A percentile compares a stretch with the other conserved stretches of the same genome.
phyloP scores from a whole-genome alignment of 2,888 invertebrate genomes.

The Microplitis manilae region DNA sequence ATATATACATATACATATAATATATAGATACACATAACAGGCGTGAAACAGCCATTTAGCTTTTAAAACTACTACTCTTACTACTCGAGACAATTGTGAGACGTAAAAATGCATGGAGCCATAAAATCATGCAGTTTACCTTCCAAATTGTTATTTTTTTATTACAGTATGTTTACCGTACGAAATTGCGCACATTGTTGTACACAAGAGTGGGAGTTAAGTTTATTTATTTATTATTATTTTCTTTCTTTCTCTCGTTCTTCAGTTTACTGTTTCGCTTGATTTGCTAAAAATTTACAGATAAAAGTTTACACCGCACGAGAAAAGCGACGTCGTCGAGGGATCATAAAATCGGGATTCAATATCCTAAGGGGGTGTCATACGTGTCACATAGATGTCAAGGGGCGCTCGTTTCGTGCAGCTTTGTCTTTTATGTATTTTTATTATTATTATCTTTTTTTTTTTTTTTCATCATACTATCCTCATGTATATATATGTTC shows the following conservation, averaged over 20 bases:
- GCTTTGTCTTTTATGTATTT: slow-evolving; percentile 33
- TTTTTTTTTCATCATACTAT: not conserved
- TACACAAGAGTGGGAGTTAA: not conserved
- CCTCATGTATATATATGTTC: not conserved
- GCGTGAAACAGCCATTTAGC: slow-evolving; percentile 31
- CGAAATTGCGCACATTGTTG: slow-evolving; percentile 24
- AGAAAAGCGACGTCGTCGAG: slow-evolving; percentile 48
- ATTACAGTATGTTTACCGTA: not conserved
- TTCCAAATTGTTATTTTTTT: slow-evolving; percentile 36
- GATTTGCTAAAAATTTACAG: slow-evolving; percentile 69
- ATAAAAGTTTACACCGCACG: slow-evolving; percentile 70
- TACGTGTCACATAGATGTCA: slow-evolving; percentile 57
- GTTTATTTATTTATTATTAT: not conserved
- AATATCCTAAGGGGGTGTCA: slow-evolving; percentile 62
- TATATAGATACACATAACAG: not conserved
- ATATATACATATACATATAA: not conserved
- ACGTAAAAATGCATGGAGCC: slow-evolving; percentile 36
- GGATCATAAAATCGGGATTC: slow-evolving; percentile 70
- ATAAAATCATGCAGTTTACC: slow-evolving; percentile 41
- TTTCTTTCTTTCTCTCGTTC: not conserved
- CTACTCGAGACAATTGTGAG: slow-evolving; percentile 19
- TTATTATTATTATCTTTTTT: slow-evolving; percentile 28
- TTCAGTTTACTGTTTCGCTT: slow-evolving; percentile 49
- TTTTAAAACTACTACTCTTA: slow-evolving; percentile 20
- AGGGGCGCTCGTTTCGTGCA: slow-evolving; percentile 52